These are phyloP conservation scores for Lamproptera curius DNA, from an alignment of 2,888 invertebrate genomes.

Conservation along the genomic window DNA sequence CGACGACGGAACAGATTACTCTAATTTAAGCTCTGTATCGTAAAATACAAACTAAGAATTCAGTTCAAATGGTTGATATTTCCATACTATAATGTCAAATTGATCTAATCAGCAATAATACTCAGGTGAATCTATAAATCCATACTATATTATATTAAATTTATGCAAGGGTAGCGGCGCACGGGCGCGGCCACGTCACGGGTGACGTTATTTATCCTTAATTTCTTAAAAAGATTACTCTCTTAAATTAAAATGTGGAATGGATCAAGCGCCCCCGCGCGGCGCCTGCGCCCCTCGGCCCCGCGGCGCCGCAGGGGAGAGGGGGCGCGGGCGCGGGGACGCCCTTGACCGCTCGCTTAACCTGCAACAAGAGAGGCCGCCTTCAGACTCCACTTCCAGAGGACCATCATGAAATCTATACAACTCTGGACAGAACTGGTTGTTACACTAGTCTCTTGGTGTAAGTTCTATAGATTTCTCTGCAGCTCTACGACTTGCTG, in stretches of 20 bases:
- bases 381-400: too few species aligned
- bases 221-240: conserved; percentile 69
- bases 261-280: conserved; percentile 73
- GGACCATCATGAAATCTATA: too few species aligned
- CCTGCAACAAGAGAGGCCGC: conserved; percentile 50
- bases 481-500: too few species aligned
- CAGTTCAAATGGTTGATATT: conserved; percentile 58
- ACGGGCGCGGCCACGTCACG: conserved; percentile 48
- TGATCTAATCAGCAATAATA: conserved; percentile 74
- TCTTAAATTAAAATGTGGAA: conserved; percentile 77
- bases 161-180: conserved; percentile 53
- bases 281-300: conserved; percentile 45
- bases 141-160: conserved; percentile 74
- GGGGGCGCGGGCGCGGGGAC: conserved; percentile 50
- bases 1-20: conserved; percentile 37
- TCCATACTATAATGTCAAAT: conserved; percentile 49
- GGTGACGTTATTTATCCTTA: conserved; percentile 62
- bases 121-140: conserved; percentile 73
- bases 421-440: too few species aligned
- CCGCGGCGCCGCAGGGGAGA: conserved; percentile 55
- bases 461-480: too few species aligned
- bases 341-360: conserved; percentile 74
- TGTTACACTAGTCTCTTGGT: too few species aligned
- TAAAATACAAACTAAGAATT: conserved; percentile 53
- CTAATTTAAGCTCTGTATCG: conserved; percentile 57